Base-by-base conservation (phyloP, 2,888 invertebrate species). In the Lochmaea crataegi region DNA sequence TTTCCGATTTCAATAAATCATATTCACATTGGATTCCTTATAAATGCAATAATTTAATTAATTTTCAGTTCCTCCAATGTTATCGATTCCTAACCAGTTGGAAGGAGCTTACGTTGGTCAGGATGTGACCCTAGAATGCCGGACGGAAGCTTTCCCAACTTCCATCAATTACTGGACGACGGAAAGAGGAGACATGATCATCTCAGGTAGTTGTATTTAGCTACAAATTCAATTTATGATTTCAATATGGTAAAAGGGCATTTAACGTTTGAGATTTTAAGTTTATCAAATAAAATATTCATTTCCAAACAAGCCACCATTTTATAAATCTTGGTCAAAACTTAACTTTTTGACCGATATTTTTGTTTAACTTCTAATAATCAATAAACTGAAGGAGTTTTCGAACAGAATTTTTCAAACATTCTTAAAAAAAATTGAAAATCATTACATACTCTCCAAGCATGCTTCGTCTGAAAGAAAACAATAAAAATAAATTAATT, bases 111-210 rank as follows among this genome's bases (percentile, higher is more conserved):
- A 96, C 86, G 87, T 95, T 77, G 95, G 96, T 7, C 96, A 96
- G 87, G 94, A 96, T 85, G 95, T 96, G 74, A 92, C 93, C 58
- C 88, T 96, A 77, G 96, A 95, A 87, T 96, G 96, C 85, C 94
- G 95, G 86, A 96, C 96, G 0, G 96, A 97, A 87, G 96, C 96
- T 58, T 96, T 94, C 86, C 96, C 96, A 48, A 94, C 94, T 77
- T 96, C 96, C 68, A 96, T 96, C 86, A 96, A 96, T 90, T 97
- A 96, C 86, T 97, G 96, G 96, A 96, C 96, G 51, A 96, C 94
- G 9, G 95, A 96, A 82, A 90, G 93, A 73, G 96, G 96, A 63
- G 95, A 96, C 85, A 96, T 96, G 96, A 96, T 96, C 83, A 94
- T 96, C 88, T 95, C 96, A 88, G 96, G 96, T 95, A 87, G 86